Evolutionary conservation across 2,888 invertebrate genomes (phyloP).

Genomic region (Nomada lathburiana): DNA sequence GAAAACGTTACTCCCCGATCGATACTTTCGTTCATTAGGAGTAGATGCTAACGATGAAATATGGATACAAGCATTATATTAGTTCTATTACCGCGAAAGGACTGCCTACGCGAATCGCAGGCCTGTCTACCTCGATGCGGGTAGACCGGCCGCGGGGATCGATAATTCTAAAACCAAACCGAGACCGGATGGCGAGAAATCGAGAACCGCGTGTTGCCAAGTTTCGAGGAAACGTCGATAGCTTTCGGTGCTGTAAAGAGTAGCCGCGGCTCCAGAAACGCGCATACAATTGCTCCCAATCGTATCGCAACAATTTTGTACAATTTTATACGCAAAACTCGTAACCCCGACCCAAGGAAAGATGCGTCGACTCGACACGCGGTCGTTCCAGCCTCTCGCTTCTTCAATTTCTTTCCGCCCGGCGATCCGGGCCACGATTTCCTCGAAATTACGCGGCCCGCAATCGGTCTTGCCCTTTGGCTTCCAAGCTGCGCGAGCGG

Average conservation of each 20-base stretch:
- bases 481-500: neutral
- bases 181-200: neutral
- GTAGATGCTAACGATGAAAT: slow-evolving; percentile 8
- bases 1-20: neutral
- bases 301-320: too few species aligned
- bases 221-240: neutral
- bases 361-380: neutral
- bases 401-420: neutral
- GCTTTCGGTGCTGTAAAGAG: neutral
- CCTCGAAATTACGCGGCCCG: slow-evolving; percentile 5
- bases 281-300: too few species aligned
- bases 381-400: neutral
- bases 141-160: neutral
- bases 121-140: too few species aligned
- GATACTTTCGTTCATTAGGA: slow-evolving; percentile 30
- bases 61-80: neutral
- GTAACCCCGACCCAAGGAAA: neutral
- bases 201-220: neutral
- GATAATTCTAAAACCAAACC: neutral
- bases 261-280: too few species aligned
- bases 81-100: neutral
- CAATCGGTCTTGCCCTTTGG: slow-evolving; percentile 12
- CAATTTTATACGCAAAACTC: neutral
- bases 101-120: neutral
- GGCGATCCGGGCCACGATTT: neutral